phyloP scores from a whole-genome alignment of 2,888 invertebrate species.

The Gandaritis pyraliata region DNA sequence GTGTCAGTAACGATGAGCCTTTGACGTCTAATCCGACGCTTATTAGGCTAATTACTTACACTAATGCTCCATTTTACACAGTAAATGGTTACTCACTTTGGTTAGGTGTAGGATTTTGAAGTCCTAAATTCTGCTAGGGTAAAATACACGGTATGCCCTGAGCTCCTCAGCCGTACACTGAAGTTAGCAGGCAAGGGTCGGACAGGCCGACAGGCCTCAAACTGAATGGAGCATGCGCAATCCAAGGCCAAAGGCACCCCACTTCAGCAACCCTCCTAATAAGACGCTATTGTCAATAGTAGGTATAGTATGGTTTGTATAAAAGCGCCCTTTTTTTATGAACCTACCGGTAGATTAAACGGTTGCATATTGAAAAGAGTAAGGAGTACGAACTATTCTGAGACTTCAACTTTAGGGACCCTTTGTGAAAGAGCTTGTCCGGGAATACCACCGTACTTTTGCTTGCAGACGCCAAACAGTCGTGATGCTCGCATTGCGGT shows the following conservation, averaged over 20 bases:
- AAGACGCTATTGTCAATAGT: slow-evolving; percentile 52
- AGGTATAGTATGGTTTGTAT: slow-evolving; percentile 46
- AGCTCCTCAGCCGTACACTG: slow-evolving; percentile 73
- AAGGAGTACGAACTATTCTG: no score
- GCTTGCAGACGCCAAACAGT: no score
- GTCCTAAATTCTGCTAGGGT: slow-evolving; percentile 60
- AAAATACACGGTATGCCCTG: slow-evolving; percentile 53
- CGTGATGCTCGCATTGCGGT: no score
- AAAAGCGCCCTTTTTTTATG: slow-evolving; percentile 39
- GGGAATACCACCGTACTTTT: no score
- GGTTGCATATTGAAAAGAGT: slow-evolving; percentile 12
- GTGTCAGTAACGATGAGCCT: slow-evolving; percentile 36
- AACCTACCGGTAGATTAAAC: slow-evolving; percentile 13
- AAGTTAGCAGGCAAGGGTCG: slow-evolving; percentile 64
- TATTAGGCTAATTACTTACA: slow-evolving; percentile 14
- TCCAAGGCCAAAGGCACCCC: slow-evolving; percentile 61
- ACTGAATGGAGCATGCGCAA: slow-evolving; percentile 77
- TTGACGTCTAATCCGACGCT: slow-evolving; percentile 5
- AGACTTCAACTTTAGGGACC: no score
- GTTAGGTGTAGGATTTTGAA: slow-evolving; percentile 72
- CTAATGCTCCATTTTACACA: slow-evolving; percentile 8
- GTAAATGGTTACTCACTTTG: slow-evolving; percentile 66
- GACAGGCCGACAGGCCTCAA: slow-evolving; percentile 55
- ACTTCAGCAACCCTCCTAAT: slow-evolving; percentile 61
- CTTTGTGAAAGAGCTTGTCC: no score